Conservation (phyloP, 2,113 vertebrate species). For the Labrus mixtus region DNA sequence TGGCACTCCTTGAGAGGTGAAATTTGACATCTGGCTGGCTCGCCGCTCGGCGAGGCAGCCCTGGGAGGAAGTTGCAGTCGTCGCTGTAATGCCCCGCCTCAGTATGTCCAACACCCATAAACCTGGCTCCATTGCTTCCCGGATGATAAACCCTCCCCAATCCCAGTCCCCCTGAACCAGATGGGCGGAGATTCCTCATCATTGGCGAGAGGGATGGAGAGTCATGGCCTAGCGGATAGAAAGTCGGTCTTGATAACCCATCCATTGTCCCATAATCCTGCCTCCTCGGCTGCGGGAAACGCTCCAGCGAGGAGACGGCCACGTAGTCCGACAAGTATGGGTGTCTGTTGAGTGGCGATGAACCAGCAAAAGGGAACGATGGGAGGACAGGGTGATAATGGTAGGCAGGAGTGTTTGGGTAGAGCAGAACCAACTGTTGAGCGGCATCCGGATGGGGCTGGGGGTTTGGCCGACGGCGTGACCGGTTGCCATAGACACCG, state of each 20-base stretch:
- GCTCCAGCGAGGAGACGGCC: constrained; percentile 84
- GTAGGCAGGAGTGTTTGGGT: constrained; percentile 77
- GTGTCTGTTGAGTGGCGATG: constrained; percentile 55
- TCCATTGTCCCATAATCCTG: constrained; percentile 58
- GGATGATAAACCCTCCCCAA: constrained; percentile 77
- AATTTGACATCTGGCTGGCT: constrained; percentile 94
- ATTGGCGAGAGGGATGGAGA: constrained; percentile 62
- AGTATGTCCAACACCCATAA: constrained; percentile 40
- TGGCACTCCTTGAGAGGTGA: constrained; percentile 67
- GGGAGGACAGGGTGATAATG: constrained; percentile 87
- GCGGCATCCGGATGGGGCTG: constrained; percentile 72
- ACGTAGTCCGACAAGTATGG: constrained; percentile 78
- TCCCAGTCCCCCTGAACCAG: constrained; percentile 61
- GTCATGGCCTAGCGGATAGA: constrained; percentile 41
- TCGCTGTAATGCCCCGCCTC: constrained; percentile 83
- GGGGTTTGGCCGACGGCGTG: constrained; percentile 72
- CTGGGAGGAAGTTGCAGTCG: constrained; percentile 83
- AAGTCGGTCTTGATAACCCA: constrained; percentile 53
- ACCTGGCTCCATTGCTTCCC: constrained; percentile 51
- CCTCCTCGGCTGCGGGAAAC: constrained; percentile 69
- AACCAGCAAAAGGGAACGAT: constrained; percentile 70
- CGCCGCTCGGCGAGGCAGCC: constrained; percentile 86
- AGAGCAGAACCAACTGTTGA: constrained; percentile 83
- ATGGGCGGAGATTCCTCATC: constrained; percentile 65
- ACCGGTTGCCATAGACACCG: constrained; percentile 70